Evolutionary conservation across 2,888 invertebrate genomes (phyloP).

Genomic region (Ptilodon capucinus): DNA sequence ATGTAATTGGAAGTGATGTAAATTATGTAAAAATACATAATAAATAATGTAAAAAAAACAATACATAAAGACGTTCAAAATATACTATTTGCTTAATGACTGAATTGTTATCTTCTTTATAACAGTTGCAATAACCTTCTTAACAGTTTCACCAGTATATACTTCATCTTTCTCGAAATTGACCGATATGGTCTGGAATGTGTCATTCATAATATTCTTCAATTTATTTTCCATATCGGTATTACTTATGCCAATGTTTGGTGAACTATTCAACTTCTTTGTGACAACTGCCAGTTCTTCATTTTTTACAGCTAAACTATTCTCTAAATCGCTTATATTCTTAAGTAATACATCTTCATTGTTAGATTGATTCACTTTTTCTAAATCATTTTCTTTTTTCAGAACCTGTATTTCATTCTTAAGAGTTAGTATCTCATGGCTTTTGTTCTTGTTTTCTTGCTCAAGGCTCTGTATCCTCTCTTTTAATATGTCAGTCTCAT

Average conservation of each 20-base stretch:
- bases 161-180: slow-evolving; percentile 53
- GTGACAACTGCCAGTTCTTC: slow-evolving; percentile 22
- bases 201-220: slow-evolving; percentile 70
- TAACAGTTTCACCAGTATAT: slow-evolving; percentile 60
- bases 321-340: slow-evolving; percentile 41
- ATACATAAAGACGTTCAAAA: too few relatives aligned
- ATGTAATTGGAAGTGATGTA: too few relatives aligned
- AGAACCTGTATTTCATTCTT: slow-evolving; percentile 41
- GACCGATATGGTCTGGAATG: slow-evolving; percentile 58
- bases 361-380: slow-evolving; percentile 12
- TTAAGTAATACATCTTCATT: slow-evolving; percentile 27
- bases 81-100: slow-evolving; percentile 29
- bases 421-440: slow-evolving; percentile 39
- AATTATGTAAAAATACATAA: too few relatives aligned
- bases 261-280: slow-evolving; percentile 21
- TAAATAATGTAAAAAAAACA: too few relatives aligned
- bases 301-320: slow-evolving; percentile 30
- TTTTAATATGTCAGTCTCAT: slow-evolving; percentile 21
- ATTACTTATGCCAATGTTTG: slow-evolving; percentile 17
- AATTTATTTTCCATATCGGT: slow-evolving; percentile 41
- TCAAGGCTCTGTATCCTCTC: slow-evolving; percentile 38
- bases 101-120: slow-evolving; percentile 66
- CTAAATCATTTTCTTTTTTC: slow-evolving; percentile 23
- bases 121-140: slow-evolving; percentile 54
- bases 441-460: slow-evolving; percentile 39